Evolutionary conservation across 2,113 vertebrate species (phyloP).

Genomic region (Archocentrus centrarchus): DNA sequence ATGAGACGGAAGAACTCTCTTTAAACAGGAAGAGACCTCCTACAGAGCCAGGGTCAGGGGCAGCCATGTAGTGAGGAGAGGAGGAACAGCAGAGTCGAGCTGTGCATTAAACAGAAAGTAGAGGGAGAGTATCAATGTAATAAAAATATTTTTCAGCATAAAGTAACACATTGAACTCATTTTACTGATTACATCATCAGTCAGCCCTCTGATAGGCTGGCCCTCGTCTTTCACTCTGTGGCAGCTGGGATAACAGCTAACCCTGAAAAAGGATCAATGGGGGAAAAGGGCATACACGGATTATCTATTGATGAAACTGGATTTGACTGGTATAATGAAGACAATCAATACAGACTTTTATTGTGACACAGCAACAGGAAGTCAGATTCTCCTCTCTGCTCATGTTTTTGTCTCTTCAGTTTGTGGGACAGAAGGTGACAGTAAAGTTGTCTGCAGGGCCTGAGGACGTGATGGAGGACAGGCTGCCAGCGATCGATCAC

Average conservation of each 20-base stretch:
- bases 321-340: background rate
- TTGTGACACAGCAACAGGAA: constrained; percentile 10
- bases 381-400: background rate
- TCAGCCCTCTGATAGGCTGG: background rate
- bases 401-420: background rate
- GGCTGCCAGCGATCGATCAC: background rate
- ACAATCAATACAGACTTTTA: background rate
- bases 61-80: too few species aligned
- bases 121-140: background rate
- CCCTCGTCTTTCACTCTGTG: background rate
- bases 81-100: too few species aligned
- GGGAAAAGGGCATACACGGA: background rate
- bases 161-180: background rate
- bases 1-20: background rate
- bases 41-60: background rate
- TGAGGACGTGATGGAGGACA: constrained; percentile 13
- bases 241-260: background rate
- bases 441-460: background rate
- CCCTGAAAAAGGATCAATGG: background rate
- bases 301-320: background rate
- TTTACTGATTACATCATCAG: background rate
- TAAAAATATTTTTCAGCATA: background rate
- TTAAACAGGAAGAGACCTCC: background rate
- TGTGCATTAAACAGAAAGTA: too few species aligned
- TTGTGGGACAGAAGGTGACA: background rate